These are phyloP conservation scores for Astur gentilis DNA, from an alignment of 2,113 vertebrate genomes.

Conservation along the genomic window DNA sequence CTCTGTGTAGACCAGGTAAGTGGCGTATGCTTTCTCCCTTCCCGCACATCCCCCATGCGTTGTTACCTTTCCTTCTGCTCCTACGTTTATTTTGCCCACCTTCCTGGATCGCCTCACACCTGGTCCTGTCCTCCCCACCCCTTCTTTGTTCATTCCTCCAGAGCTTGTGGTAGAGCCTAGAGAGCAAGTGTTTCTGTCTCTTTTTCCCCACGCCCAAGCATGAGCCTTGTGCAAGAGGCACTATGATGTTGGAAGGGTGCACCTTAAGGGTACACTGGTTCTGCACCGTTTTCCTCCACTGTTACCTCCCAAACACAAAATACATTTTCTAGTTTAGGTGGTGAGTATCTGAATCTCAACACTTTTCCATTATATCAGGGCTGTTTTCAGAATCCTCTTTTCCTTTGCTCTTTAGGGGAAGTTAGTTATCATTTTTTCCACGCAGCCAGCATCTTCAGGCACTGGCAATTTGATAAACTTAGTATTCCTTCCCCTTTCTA, in stretches of 20 bases:
- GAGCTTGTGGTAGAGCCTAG: not conserved
- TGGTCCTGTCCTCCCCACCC: not conserved
- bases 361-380: not conserved
- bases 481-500: not conserved
- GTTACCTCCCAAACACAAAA: not conserved
- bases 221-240: not conserved
- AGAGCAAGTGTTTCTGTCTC: not conserved
- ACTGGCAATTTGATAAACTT: not conserved
- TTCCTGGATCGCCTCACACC: not conserved
- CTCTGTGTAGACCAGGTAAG: not conserved
- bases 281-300: not conserved
- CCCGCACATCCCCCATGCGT: rapidly evolving
- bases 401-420: not conserved
- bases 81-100: not conserved
- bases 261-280: not conserved
- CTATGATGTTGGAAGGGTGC: rapidly evolving
- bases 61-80: not conserved
- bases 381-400: not conserved
- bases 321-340: not conserved
- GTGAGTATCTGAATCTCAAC: not conserved
- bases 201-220: not conserved
- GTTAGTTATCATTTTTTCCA: not conserved
- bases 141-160: no score
- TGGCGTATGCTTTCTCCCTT: not conserved
- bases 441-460: not conserved